Evolutionary conservation across 92 coral and sea anemone genomes (phyloP).

Genomic region (Pocillopora meandrina): DNA sequence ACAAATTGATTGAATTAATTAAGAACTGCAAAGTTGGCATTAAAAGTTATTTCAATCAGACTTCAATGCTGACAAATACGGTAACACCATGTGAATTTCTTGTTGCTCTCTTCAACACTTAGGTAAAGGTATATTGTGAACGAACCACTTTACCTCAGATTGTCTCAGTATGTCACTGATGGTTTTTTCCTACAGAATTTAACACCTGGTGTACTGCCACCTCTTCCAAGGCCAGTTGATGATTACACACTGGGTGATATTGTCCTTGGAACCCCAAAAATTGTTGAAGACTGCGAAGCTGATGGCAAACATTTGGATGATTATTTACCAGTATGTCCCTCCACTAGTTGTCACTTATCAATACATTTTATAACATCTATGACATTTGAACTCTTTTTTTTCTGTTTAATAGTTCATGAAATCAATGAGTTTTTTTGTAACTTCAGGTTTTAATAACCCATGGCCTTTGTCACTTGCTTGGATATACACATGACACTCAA

Average conservation of each 20-base stretch:
- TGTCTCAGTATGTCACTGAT: not conserved
- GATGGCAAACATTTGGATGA: slow-evolving; percentile 70
- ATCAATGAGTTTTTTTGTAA: not conserved
- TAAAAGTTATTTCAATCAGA: too few species aligned
- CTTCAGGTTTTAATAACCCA: slow-evolving; percentile 83
- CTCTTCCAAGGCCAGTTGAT: slow-evolving; percentile 57
- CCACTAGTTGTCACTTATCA: not conserved
- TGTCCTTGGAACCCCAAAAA: slow-evolving; percentile 81
- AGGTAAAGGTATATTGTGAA: not conserved
- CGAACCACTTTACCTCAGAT: not conserved
- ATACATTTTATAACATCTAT: too few species aligned
- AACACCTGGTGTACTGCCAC: slow-evolving; percentile 80
- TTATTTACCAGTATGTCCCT: slow-evolving; percentile 78
- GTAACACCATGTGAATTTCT: too few species aligned
- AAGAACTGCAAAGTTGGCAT: not conserved
- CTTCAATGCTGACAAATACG: too few species aligned
- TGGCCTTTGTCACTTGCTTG: slow-evolving; percentile 95
- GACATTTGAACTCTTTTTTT: too few species aligned
- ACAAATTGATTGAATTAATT: too few species aligned
- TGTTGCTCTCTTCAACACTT: too few species aligned
- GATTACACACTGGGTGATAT: slow-evolving; percentile 90
- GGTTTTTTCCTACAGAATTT: slow-evolving; percentile 49
- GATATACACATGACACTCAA: slow-evolving; percentile 89
- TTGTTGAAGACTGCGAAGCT: slow-evolving; percentile 70
- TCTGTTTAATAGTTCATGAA: too few species aligned